Conservation (phyloP, 2,888 invertebrate genomes). For the Nebria brevicollis region DNA sequence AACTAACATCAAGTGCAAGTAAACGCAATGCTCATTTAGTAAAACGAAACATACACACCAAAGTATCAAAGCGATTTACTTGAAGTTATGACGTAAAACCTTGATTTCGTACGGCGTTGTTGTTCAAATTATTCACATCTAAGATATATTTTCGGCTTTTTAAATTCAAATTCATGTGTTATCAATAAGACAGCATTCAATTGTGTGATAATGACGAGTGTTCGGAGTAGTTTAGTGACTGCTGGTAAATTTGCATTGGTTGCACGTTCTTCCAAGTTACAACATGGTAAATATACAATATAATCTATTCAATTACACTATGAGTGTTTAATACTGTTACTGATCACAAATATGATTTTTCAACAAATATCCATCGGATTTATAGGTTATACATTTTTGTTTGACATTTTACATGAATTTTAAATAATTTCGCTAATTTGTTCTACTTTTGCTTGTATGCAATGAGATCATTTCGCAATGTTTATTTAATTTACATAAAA, state of each 20-base stretch:
- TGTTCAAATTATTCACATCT: background rate
- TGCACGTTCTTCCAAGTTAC: slow-evolving; percentile 58
- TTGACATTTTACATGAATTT: no score
- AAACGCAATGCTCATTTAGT: slow-evolving; percentile 12
- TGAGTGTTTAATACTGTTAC: no score
- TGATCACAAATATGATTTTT: background rate
- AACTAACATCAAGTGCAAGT: slow-evolving; percentile 22
- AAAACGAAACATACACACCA: slow-evolving; percentile 2
- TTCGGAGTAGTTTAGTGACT: slow-evolving; percentile 61
- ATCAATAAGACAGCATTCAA: slow-evolving; percentile 14
- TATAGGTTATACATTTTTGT: background rate
- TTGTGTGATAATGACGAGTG: slow-evolving; percentile 58
- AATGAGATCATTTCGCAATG: background rate
- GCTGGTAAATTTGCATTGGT: slow-evolving; percentile 61
- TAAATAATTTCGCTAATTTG: background rate
- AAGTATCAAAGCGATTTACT: slow-evolving; percentile 22
- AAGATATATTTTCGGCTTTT: background rate
- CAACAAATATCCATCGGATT: background rate
- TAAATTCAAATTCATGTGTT: slow-evolving; percentile 27
- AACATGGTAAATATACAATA: slow-evolving; percentile 56
- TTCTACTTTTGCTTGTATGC: background rate
- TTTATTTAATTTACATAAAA: background rate
- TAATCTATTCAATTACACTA: background rate
- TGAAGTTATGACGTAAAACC: slow-evolving; percentile 40
- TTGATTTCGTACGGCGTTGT: slow-evolving; percentile 32